phyloP scores from a whole-genome alignment of 2,888 invertebrate genomes.

The Kryphioiulus occultus region DNA sequence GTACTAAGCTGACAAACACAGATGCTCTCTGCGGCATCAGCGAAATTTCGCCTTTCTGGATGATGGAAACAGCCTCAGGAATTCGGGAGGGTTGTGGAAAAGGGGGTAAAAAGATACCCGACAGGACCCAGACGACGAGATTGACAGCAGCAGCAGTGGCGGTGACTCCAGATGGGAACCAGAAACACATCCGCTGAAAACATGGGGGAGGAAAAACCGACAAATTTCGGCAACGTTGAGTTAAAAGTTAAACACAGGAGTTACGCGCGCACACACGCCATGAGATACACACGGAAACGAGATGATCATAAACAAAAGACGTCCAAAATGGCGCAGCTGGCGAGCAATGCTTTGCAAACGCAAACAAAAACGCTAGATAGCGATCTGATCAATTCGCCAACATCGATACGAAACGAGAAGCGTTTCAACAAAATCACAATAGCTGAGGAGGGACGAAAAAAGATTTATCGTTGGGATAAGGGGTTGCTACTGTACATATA shows the following conservation, averaged over 20 bases:
- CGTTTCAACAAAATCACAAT: neutral
- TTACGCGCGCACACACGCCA: neutral
- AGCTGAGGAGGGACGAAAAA: neutral
- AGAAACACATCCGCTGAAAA: constrained; percentile 11
- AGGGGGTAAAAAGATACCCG: neutral
- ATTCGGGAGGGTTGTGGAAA: neutral
- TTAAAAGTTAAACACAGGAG: neutral
- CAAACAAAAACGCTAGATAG: neutral
- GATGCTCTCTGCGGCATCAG: no score
- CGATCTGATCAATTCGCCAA: neutral
- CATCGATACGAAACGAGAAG: neutral
- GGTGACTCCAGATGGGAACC: neutral
- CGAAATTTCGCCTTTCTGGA: no score
- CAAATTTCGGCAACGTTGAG: neutral
- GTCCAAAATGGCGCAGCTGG: no score
- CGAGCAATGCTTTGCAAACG: neutral
- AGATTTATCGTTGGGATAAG: no score
- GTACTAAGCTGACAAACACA: no score
- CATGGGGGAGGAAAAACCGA: neutral
- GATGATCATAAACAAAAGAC: neutral
- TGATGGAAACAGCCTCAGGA: neutral
- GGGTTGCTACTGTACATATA: no score
- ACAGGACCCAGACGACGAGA: neutral
- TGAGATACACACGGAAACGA: neutral
- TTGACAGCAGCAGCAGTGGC: neutral